Evolutionary conservation across 2,797 vertebrate genomes (phyloP).

Genomic region (Propithecus perrieri): DNA sequence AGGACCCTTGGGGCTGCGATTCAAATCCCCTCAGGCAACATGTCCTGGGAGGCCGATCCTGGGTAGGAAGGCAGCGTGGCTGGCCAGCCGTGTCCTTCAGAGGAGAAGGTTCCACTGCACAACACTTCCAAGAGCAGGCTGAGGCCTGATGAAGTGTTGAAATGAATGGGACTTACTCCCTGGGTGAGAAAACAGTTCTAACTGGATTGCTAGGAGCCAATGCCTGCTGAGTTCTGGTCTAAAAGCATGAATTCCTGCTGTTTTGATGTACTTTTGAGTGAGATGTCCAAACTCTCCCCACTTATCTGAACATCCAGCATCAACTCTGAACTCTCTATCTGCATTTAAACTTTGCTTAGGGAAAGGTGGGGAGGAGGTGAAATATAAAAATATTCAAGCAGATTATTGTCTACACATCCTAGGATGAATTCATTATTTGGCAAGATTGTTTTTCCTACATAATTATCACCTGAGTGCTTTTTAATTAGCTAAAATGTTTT

Average conservation of each 20-base stretch:
- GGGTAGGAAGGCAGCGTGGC: constrained; percentile 61
- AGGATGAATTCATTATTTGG: constrained; percentile 90
- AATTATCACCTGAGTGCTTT: constrained; percentile 91
- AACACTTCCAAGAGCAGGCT: constrained; percentile 51
- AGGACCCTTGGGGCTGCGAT: background rate
- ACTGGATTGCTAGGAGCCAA: constrained; percentile 74
- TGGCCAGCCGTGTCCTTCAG: constrained; percentile 28
- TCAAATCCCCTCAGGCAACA: constrained; percentile 75
- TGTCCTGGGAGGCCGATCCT: constrained; percentile 66
- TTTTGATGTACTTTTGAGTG: constrained; percentile 77
- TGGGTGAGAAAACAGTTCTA: constrained; percentile 61
- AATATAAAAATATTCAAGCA: constrained; percentile 87
- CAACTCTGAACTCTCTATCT: constrained; percentile 69
- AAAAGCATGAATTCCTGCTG: constrained; percentile 64
- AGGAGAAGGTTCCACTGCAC: constrained; percentile 64
- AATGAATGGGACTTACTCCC: constrained; percentile 68
- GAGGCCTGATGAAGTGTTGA: constrained; percentile 50
- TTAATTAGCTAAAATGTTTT: constrained; percentile 86
- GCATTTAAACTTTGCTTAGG: constrained; percentile 82
- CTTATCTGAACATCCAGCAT: constrained; percentile 77
- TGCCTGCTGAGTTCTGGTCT: constrained; percentile 44
- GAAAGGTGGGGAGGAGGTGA: constrained; percentile 80
- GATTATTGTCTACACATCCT: constrained; percentile 86
- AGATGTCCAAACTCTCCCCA: constrained; percentile 80
- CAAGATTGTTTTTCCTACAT: constrained; percentile 89